Conservation (phyloP, 2,797 vertebrate species). For the Phoebastria nigripes region DNA sequence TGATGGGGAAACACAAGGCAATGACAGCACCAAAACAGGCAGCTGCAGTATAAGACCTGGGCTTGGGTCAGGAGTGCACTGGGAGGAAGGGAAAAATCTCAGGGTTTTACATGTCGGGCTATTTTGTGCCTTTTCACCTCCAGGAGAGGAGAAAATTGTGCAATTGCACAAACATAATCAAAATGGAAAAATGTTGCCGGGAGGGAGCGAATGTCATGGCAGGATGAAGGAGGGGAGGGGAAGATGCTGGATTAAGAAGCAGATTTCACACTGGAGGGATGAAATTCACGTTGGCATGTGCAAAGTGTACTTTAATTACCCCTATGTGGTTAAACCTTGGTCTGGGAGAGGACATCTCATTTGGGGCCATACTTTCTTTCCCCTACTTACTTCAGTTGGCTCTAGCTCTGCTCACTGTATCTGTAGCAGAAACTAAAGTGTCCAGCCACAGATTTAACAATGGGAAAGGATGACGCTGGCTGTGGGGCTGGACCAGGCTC, state of each 20-base stretch:
- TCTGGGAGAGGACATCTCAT: neutral
- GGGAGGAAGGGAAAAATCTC: neutral
- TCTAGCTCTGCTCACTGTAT: neutral
- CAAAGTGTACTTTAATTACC: neutral
- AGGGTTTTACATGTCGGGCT: neutral
- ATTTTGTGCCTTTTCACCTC: neutral
- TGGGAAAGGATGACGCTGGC: neutral
- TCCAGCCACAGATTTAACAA: neutral
- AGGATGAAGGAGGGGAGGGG: neutral
- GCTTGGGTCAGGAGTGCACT: neutral
- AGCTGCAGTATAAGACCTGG: neutral
- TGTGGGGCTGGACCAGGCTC: neutral
- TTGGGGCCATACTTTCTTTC: rapidly evolving
- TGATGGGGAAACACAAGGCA: neutral
- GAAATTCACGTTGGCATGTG: neutral
- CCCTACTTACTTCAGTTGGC: neutral
- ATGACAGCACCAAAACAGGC: neutral
- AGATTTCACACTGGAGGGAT: neutral
- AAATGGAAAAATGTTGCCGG: neutral
- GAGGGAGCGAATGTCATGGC: rapidly evolving
- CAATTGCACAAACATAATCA: neutral
- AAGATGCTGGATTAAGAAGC: neutral
- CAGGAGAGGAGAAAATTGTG: neutral
- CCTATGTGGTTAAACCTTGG: neutral
- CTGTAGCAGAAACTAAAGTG: neutral